These are phyloP conservation scores for Pseudochirops corinnae DNA, from an alignment of 2,797 vertebrate species.

Conservation along the genomic window DNA sequence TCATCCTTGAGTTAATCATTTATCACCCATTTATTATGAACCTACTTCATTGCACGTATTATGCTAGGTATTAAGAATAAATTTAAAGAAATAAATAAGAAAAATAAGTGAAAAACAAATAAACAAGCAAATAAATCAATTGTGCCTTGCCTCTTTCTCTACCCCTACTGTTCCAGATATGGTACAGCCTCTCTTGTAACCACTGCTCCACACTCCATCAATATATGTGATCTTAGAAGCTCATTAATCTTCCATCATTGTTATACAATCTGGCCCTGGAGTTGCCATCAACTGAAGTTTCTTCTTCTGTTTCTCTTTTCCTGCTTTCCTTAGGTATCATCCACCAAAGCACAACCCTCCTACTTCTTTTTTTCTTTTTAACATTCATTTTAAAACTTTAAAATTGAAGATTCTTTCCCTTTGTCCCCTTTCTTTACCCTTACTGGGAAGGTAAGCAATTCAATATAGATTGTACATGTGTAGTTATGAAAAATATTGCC, in stretches of 20 bases:
- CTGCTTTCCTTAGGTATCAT: not conserved
- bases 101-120: not conserved
- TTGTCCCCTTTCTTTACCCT: too few species aligned
- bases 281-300: not conserved
- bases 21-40: not conserved
- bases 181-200: not conserved
- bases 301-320: not conserved
- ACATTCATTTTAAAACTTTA: too few species aligned
- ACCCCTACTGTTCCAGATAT: not conserved
- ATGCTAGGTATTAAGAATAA: not conserved
- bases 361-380: too few species aligned
- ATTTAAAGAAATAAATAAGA: not conserved
- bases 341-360: too few species aligned
- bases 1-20: too few species aligned
- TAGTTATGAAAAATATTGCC: too few species aligned
- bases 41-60: not conserved
- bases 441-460: too few species aligned
- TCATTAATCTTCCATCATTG: not conserved
- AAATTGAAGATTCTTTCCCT: too few species aligned
- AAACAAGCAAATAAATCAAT: not conserved
- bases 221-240: not conserved
- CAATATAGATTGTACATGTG: too few species aligned
- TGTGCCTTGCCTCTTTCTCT: not conserved
- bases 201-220: not conserved
- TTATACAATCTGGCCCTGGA: not conserved